These are phyloP conservation scores for Oreochromis grahami DNA, from an alignment of 2,797 vertebrate species.

Conservation along the genomic window DNA sequence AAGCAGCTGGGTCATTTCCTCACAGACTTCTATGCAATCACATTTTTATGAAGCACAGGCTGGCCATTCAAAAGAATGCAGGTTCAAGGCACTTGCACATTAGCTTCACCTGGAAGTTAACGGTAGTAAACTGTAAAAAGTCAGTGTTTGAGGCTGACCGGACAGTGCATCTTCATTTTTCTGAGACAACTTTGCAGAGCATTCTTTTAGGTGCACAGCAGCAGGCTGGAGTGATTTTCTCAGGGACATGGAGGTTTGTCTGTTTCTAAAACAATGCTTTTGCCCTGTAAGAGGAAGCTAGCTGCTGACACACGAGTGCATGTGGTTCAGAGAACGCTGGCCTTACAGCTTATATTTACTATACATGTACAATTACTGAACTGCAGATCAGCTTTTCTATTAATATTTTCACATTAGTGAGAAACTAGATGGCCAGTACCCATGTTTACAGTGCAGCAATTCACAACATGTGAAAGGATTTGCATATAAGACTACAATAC, in stretches of 20 bases:
- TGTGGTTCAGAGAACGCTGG: background rate
- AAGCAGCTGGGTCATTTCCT: background rate
- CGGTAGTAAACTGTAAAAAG: rapidly evolving
- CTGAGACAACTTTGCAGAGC: background rate
- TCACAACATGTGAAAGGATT: background rate
- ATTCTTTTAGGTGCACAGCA: background rate
- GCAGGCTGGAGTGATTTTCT: background rate
- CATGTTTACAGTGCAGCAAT: background rate
- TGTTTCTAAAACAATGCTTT: background rate
- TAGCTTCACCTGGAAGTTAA: background rate
- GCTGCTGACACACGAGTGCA: background rate
- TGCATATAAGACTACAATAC: rapidly evolving
- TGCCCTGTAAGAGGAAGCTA: background rate
- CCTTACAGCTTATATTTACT: background rate
- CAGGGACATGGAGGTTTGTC: background rate
- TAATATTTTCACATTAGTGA: background rate
- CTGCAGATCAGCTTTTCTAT: background rate
- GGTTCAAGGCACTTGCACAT: background rate
- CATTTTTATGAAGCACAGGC: background rate
- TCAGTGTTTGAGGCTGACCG: background rate
- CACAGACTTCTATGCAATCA: background rate
- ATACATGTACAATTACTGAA: background rate
- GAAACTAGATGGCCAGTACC: background rate
- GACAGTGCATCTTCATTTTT: background rate
- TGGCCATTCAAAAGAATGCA: background rate